These are phyloP conservation scores for Drosophila novamexicana DNA, from an alignment of 1,140 invertebrate genomes.

Conservation along the genomic window DNA sequence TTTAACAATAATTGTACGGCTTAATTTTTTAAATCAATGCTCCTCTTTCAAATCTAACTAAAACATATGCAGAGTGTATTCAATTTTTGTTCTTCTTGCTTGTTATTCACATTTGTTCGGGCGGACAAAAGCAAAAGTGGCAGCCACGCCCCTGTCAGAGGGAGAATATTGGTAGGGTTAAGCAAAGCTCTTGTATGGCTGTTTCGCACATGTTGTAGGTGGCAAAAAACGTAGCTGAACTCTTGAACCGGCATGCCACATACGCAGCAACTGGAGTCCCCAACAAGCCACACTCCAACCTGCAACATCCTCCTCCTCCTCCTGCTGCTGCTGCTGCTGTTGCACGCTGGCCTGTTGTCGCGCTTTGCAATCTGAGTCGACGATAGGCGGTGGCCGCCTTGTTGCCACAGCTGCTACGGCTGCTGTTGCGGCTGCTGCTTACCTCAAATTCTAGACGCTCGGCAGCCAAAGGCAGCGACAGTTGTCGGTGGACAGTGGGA, in stretches of 20 bases:
- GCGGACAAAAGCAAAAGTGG: constrained; percentile 55
- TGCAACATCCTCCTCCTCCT: background rate
- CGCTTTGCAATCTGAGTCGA: constrained; percentile 39
- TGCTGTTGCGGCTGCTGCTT: constrained; percentile 14
- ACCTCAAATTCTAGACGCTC: constrained; percentile 54
- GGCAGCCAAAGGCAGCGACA: constrained; percentile 27
- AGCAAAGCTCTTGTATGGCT: constrained; percentile 7
- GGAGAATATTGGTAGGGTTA: background rate
- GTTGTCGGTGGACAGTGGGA: background rate
- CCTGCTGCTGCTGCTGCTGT: background rate
- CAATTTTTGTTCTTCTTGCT: background rate
- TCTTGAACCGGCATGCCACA: constrained; percentile 56
- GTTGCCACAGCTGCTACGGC: constrained; percentile 22
- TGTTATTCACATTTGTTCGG: constrained; percentile 16
- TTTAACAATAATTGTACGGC: no score
- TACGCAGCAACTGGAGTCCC: constrained; percentile 21
- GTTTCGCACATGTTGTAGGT: constrained; percentile 41
- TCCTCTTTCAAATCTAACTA: no score
- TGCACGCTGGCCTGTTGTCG: constrained; percentile 19
- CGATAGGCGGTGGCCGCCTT: constrained; percentile 38
- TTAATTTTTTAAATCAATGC: no score
- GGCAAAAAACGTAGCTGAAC: constrained; percentile 54
- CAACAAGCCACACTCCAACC: background rate
- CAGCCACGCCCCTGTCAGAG: constrained; percentile 46
- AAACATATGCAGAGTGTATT: background rate